Percentiles rank a stretch among this genome's conserved stretches.
Conservation (phyloP, 2,113 vertebrate genomes). For the Dipodomys stephensi region DNA sequence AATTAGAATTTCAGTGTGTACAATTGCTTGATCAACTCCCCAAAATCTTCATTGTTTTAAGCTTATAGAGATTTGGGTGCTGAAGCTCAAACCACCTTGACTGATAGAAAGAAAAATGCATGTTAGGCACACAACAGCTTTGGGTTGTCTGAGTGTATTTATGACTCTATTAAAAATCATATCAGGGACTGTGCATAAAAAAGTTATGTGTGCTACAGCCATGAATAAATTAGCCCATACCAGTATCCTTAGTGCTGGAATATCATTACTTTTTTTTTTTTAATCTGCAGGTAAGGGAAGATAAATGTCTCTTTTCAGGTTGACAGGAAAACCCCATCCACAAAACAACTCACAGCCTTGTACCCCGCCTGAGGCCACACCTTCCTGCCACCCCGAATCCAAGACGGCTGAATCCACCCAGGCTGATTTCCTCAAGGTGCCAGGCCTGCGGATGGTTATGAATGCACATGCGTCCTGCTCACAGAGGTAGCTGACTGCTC, state of each 20-base stretch:
- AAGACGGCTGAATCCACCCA: not conserved
- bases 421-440: not conserved
- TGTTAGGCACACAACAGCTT: not conserved
- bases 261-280: not conserved
- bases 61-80: not conserved
- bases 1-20: not conserved
- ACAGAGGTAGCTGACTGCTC: not conserved
- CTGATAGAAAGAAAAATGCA: not conserved
- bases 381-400: not conserved
- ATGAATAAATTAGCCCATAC: conserved; percentile 22
- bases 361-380: not conserved
- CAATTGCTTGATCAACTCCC: not conserved
- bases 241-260: conserved; percentile 15
- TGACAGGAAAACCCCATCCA: not conserved
- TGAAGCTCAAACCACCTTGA: not conserved
- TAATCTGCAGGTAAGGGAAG: not conserved
- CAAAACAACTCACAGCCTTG: not conserved
- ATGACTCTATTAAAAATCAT: not conserved
- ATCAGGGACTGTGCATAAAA: not conserved
- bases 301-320: not conserved
- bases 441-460: not conserved
- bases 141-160: conserved; percentile 4
- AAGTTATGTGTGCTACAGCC: not conserved
- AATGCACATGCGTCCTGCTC: not conserved
- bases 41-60: not conserved